A percentile compares a stretch with the other conserved stretches of the same genome.
phyloP scores from a whole-genome alignment of 2,113 vertebrate species.

The Nycticorax nycticorax region DNA sequence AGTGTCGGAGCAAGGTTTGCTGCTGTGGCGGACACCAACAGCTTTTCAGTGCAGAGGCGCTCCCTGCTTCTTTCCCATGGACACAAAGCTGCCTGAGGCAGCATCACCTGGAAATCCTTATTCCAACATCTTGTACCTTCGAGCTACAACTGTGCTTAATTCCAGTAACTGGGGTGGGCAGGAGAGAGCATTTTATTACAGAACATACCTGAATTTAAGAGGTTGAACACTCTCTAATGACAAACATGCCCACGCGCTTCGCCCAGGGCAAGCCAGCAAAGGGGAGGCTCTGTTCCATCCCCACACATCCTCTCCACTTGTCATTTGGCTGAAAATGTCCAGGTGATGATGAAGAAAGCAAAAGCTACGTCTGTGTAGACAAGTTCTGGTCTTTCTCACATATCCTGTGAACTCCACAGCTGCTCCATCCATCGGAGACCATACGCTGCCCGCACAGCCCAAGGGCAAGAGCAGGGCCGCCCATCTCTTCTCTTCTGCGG shows the following conservation, averaged over 20 bases:
- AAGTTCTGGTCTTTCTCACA: background rate
- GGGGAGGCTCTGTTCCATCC: background rate
- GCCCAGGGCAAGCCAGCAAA: background rate
- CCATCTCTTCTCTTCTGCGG: too few relatives aligned
- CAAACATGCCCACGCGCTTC: background rate
- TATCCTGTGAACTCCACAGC: background rate
- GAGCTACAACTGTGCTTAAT: background rate
- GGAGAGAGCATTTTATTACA: background rate
- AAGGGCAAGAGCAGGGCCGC: too few relatives aligned
- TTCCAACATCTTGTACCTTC: background rate
- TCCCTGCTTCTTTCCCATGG: background rate
- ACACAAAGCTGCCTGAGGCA: background rate
- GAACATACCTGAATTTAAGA: background rate
- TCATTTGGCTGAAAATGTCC: background rate
- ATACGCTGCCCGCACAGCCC: background rate
- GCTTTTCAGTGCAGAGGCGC: background rate
- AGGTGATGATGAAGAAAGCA: background rate
- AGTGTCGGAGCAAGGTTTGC: background rate
- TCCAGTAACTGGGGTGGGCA: background rate
- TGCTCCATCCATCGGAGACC: background rate
- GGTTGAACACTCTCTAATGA: background rate
- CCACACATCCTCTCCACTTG: background rate
- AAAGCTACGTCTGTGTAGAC: background rate
- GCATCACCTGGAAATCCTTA: background rate
- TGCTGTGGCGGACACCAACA: background rate